phyloP scores from a whole-genome alignment of 2,888 invertebrate species.

The Epinotia bilunana region DNA sequence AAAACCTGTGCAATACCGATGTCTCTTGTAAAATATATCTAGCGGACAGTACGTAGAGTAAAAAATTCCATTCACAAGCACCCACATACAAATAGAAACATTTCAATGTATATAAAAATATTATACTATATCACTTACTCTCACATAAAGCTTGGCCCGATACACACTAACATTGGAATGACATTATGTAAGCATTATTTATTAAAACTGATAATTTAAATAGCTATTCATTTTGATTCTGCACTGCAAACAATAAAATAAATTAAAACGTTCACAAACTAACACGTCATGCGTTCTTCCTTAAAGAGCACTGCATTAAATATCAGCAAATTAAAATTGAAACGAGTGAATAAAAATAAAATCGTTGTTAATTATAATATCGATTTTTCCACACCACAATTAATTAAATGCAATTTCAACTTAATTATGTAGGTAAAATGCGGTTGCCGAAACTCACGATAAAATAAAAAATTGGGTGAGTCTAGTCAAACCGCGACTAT shows the following conservation, averaged over 20 bases:
- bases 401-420: constrained; percentile 73
- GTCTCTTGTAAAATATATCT: constrained; percentile 51
- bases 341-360: constrained; percentile 66
- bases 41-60: constrained; percentile 58
- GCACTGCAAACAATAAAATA: constrained; percentile 41
- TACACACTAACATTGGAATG: constrained; percentile 81
- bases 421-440: constrained; percentile 50
- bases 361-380: constrained; percentile 70
- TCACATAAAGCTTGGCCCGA: constrained; percentile 79
- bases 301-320: constrained; percentile 58
- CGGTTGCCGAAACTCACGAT: constrained; percentile 49
- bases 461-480: constrained; percentile 33
- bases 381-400: constrained; percentile 61
- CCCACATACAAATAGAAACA: constrained; percentile 70
- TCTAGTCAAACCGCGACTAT: constrained; percentile 34
- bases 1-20: constrained; percentile 31
- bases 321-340: constrained; percentile 74
- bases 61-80: constrained; percentile 69
- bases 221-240: constrained; percentile 38
- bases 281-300: constrained; percentile 49
- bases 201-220: constrained; percentile 60
- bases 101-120: constrained; percentile 74
- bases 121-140: constrained; percentile 67
- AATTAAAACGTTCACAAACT: constrained; percentile 55
- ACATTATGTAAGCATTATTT: constrained; percentile 73